A percentile compares a stretch with the other conserved stretches of the same genome.
Conservation (phyloP, 2,888 invertebrate genomes). For the Eristalis tenax region DNA sequence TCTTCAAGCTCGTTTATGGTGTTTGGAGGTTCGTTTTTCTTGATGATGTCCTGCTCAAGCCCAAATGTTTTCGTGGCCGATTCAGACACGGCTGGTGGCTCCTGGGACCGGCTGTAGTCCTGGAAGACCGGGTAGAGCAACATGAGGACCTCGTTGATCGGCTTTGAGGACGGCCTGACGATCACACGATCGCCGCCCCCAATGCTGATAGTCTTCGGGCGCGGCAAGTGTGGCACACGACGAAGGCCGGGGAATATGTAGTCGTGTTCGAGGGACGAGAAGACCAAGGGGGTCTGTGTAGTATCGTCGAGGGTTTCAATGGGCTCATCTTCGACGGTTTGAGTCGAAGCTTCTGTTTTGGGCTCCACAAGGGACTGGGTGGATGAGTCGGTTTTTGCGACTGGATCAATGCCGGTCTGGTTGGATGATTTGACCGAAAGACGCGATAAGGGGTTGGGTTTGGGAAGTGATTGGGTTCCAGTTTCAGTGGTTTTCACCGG, state of each 20-base stretch:
- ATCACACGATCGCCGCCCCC: conserved; percentile 56
- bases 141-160: conserved; percentile 63
- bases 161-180: conserved; percentile 55
- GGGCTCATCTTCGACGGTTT: conserved; percentile 57
- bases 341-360: conserved; percentile 29
- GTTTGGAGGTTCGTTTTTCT: not conserved
- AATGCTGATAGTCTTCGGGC: conserved; percentile 50
- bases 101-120: conserved; percentile 29
- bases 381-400: conserved; percentile 1
- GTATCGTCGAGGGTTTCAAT: conserved; percentile 31
- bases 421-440: conserved; percentile 41
- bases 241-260: conserved; percentile 61
- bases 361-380: conserved; percentile 35
- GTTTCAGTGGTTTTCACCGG: conserved; percentile 20
- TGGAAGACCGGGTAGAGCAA: conserved; percentile 49
- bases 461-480: conserved; percentile 40
- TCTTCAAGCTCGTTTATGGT: conserved; percentile 51
- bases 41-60: conserved; percentile 32
- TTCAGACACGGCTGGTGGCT: not conserved
- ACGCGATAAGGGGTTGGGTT: conserved; percentile 37
- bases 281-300: conserved; percentile 60
- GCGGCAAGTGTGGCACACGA: conserved; percentile 50
- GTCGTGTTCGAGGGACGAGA: conserved; percentile 62
- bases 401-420: conserved; percentile 21
- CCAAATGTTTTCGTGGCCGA: conserved; percentile 13